Evolutionary conservation across 2,888 invertebrate genomes (phyloP).

Genomic region (Plagodis dolabraria): DNA sequence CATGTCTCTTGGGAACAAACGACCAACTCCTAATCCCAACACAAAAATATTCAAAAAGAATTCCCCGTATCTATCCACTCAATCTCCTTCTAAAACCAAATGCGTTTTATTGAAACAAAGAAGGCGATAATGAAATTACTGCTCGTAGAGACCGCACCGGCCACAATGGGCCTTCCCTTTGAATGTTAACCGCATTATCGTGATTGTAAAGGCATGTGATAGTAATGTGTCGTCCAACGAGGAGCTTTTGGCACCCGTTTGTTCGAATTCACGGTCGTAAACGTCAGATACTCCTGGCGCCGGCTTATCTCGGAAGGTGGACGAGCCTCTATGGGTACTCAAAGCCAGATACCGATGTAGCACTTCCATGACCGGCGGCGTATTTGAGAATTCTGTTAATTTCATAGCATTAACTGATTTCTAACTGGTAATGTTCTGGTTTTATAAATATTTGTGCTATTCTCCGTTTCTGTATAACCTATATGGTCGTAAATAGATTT

Average conservation of each 20-base stretch:
- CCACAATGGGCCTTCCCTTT: slow-evolving; percentile 29
- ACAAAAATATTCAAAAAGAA: slow-evolving; percentile 29
- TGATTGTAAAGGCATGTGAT: slow-evolving; percentile 73
- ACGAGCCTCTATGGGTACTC: not conserved
- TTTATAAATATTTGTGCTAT: too few species aligned
- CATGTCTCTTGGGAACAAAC: slow-evolving; percentile 11
- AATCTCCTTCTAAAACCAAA: slow-evolving; percentile 34
- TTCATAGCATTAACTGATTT: too few species aligned
- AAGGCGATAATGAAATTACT: slow-evolving; percentile 71
- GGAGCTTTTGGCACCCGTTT: slow-evolving; percentile 82
- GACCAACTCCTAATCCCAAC: not conserved
- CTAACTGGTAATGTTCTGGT: too few species aligned
- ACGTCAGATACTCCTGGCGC: slow-evolving; percentile 67
- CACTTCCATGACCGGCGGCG: too few species aligned
- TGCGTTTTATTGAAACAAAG: slow-evolving; percentile 57
- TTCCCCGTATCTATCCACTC: slow-evolving; percentile 31
- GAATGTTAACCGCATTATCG: slow-evolving; percentile 59
- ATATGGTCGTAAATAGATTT: too few species aligned
- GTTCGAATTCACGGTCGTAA: slow-evolving; percentile 53
- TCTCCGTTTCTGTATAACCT: too few species aligned
- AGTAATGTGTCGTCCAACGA: slow-evolving; percentile 76
- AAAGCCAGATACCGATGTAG: too few species aligned
- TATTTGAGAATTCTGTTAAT: too few species aligned
- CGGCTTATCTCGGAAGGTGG: slow-evolving; percentile 51
- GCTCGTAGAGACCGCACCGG: slow-evolving; percentile 34